Evolutionary conservation across 2,113 vertebrate species (phyloP), one percentile per base, ranked within the genome.

Genomic region (Pholis gunnellus): DNA sequence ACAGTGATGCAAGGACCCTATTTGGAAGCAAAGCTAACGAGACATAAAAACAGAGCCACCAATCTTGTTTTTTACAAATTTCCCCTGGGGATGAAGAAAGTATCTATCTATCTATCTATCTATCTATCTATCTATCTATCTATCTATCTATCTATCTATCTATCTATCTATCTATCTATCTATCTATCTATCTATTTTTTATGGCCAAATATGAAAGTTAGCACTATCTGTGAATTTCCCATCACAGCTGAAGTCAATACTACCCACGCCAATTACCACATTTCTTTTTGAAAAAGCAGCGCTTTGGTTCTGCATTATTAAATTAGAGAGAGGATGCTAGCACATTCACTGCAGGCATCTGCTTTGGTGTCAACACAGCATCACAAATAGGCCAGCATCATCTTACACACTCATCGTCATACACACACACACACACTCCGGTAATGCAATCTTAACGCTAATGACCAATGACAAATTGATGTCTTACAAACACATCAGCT

Each of bases 221-320:
- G 60, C 36, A 66, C 17, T 42, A 48, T 66, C 40, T 67, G 9
- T 67, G 38, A 72, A 69, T 80, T 75, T 70, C 56, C 17, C 46
- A 1, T 85, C 50, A 48, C 78, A 65, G 78, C 56, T 71, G 67
- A 84, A 70, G 57, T 64, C 52, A 75, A 25, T 42, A 46, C 15
- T 72, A 66, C 36, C 31, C 46, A 61, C 5, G 8, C 69, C 54
- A 50, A 82, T 87, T 81, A 76, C 6, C 59, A 72, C 67, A 79
- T 40, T 83, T 64, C 17, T 15, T 64, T 81, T 22, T 72, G 44
- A 82, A 70, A 88, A 78, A 75, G 34, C 72, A 54, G 34, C 34
- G 6, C 77, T 81, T 69, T 81, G 66, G 52, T 40, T 82, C 72
- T 89, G 79, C 83, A 89, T 89, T 83, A 92, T 87, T 87, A 72